Evolutionary conservation across 2,888 invertebrate species (phyloP).

Genomic region (Ophioninae sp.): DNA sequence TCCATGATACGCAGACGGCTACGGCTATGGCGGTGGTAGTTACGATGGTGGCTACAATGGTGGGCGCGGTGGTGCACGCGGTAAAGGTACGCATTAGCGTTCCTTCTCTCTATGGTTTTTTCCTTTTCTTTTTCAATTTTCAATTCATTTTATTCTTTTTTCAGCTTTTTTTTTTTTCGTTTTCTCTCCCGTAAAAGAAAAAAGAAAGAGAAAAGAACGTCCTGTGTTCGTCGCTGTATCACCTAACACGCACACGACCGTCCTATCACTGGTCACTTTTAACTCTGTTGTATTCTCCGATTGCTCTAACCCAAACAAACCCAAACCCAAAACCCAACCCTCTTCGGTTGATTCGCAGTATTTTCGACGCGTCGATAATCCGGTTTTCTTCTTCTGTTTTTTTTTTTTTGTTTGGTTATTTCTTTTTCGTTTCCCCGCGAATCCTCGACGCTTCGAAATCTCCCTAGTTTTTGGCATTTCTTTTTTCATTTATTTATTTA

Average conservation of each 20-base stretch:
- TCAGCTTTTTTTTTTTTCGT: constrained; percentile 38
- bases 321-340: neutral
- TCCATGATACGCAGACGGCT: constrained; percentile 84
- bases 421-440: constrained; percentile 31
- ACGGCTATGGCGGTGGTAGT: constrained; percentile 94
- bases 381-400: neutral
- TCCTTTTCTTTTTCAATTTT: constrained; percentile 50
- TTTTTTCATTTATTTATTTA: too few species aligned
- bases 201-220: neutral
- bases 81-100: constrained; percentile 89
- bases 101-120: constrained; percentile 77
- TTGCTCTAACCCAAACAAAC: neutral
- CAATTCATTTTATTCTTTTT: constrained; percentile 30
- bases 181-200: constrained; percentile 12
- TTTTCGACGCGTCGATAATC: neutral
- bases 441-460: constrained; percentile 54
- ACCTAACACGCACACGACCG: constrained; percentile 2
- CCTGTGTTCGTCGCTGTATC: constrained; percentile 1
- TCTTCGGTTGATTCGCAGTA: constrained; percentile 7
- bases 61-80: constrained; percentile 92
- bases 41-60: constrained; percentile 94
- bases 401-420: too few species aligned
- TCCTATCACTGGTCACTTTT: constrained; percentile 24
- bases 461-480: neutral
- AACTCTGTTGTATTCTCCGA: constrained; percentile 23